Percentiles rank a stretch among this genome's conserved stretches.
These are phyloP conservation scores for Diacarnus erythraeanus DNA, from an alignment of 37 sponge, comb jelly and placozoan genomes.

Conservation along the genomic window DNA sequence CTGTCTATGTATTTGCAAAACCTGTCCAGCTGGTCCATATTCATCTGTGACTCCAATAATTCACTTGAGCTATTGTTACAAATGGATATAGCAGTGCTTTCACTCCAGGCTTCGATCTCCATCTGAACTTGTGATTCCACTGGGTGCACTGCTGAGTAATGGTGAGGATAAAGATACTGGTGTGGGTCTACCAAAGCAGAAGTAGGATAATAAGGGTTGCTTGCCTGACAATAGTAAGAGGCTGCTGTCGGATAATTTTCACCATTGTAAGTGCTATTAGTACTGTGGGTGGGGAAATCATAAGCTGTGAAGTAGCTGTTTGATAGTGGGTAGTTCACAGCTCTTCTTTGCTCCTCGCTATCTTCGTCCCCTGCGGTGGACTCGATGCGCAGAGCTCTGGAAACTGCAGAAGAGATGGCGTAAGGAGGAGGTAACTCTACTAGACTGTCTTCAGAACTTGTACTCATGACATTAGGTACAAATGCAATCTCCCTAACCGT, in stretches of 20 bases:
- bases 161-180: neutral
- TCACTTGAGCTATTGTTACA: neutral
- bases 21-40: constrained; percentile 42
- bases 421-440: constrained; percentile 39
- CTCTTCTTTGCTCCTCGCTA: neutral
- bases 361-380: neutral
- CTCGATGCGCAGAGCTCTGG: constrained; percentile 38
- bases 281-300: neutral
- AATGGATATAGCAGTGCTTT: neutral
- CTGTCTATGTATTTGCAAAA: constrained; percentile 55
- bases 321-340: neutral
- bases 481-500: neutral
- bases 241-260: constrained; percentile 1
- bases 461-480: constrained; percentile 19
- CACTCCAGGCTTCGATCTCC: constrained; percentile 24
- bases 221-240: neutral
- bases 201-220: neutral
- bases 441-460: constrained; percentile 18
- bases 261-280: neutral
- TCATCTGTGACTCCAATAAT: constrained; percentile 5
- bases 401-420: constrained; percentile 52
- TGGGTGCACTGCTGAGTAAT: neutral
- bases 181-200: neutral
- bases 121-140: constrained; percentile 2
- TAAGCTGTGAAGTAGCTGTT: constrained; percentile 8